Evolutionary conservation across 1,140 invertebrate species (phyloP), one percentile per base, ranked within the genome.

Genomic region (Ladona fulva): DNA sequence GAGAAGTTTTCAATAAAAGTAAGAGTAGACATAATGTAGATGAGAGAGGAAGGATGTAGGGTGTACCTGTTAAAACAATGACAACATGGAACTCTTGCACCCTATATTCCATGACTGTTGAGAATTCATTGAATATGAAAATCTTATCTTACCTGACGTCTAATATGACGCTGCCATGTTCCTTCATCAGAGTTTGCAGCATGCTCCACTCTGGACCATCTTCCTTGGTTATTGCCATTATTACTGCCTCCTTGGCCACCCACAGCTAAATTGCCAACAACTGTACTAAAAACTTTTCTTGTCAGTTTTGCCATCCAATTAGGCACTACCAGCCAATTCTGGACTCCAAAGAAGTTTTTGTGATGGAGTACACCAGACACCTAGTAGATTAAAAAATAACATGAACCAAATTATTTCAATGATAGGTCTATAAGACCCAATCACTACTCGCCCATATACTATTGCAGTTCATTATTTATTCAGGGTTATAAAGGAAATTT

Each of bases 311-410:
- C 85, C n/a, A 89, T 74, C 79, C 82, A 83, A 75, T 81, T 79
- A 6, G 88, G 88, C 29, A 89, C 81, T 37, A 79, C 78, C 1
- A 88, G 79, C 78, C 85, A 82, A 7, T 83, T 82, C 52, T 66
- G 52, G n/a, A 66, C n/a, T 6, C n/a, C 14, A 11, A 86, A 77
- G 52, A 88, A 79, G 80, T 89, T 88, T 75, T 83, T 81, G 24
- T 86, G 82, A 81, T 88, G 88, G 14, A 88, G 81, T 25, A 88
- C 78, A 24, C 87, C 88, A 77, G 86, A 84, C 42, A 87, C 59
- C 87, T 88, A 80, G 83, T 82, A 78, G 74, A 80, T 80, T 6
- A 6, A 66, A 66, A 1, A 19, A 66, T 6, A 37, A 8, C 29
- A 37, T 37, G 29, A 37, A 37, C 29, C 29, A 37, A 1, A 37